Conservation (phyloP, 2,797 vertebrate species). For the Gobionotothen gibberifrons region DNA sequence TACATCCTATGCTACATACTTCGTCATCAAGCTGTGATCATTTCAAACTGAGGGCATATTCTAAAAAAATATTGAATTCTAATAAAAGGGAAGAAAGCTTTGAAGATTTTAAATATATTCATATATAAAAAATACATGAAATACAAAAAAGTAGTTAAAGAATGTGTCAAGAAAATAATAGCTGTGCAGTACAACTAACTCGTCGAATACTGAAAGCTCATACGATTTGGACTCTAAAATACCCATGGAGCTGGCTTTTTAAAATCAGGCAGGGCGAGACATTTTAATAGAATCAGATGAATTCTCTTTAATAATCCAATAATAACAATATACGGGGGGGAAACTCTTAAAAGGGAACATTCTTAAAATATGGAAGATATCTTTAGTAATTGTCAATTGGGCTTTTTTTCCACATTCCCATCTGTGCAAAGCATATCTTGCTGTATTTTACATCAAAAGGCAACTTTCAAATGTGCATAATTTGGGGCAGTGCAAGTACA, state of each 20-base stretch:
- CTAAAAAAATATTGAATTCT: slow-evolving; percentile 81
- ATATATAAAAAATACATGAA: slow-evolving; percentile 85
- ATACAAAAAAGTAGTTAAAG: slow-evolving; percentile 84
- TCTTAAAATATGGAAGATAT: slow-evolving; percentile 40
- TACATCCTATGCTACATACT: slow-evolving; percentile 62
- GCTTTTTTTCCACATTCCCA: slow-evolving; percentile 66
- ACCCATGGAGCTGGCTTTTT: slow-evolving; percentile 51
- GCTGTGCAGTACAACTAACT: slow-evolving; percentile 74
- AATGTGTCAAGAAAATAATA: slow-evolving; percentile 76
- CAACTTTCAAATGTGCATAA: slow-evolving; percentile 77
- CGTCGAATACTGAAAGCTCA: slow-evolving; percentile 83
- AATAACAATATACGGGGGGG: slow-evolving; percentile 17
- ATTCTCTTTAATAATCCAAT: slow-evolving; percentile 37
- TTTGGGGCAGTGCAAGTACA: slow-evolving; percentile 73
- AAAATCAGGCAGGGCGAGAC: slow-evolving; percentile 18
- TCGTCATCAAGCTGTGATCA: slow-evolving; percentile 66
- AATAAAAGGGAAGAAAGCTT: slow-evolving; percentile 83
- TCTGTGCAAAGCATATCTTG: slow-evolving; percentile 75
- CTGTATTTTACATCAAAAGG: slow-evolving; percentile 80
- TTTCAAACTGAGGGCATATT: slow-evolving; percentile 73
- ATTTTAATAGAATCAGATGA: slow-evolving; percentile 28
- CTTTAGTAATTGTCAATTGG: slow-evolving; percentile 39
- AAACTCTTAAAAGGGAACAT: slow-evolving; percentile 35
- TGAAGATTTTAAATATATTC: slow-evolving; percentile 85
- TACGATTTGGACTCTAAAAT: slow-evolving; percentile 68